phyloP scores from a whole-genome alignment of 2,113 vertebrate species.

The Cranoglanis bouderius region DNA sequence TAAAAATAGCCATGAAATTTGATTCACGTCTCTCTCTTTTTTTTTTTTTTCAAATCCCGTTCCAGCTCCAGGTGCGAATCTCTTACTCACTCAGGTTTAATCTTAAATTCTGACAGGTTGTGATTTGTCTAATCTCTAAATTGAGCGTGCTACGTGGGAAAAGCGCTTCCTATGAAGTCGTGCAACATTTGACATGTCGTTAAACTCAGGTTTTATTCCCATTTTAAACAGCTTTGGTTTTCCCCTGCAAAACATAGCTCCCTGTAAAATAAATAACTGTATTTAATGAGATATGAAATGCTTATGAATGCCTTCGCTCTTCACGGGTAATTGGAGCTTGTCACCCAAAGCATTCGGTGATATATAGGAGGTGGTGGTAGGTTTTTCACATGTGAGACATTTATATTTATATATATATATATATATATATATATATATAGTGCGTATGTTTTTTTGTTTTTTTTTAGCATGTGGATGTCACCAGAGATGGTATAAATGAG shows the following conservation, averaged over 20 bases:
- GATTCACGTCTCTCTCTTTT: not conserved
- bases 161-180: constrained; percentile 46
- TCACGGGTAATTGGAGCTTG: constrained; percentile 72
- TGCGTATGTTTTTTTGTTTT: constrained; percentile 44
- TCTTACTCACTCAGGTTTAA: constrained; percentile 15
- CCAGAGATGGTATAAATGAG: constrained; percentile 6
- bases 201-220: constrained; percentile 52
- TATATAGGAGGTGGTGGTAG: constrained; percentile 60
- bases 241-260: constrained; percentile 50
- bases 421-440: constrained; percentile 44
- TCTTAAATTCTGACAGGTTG: constrained; percentile 24
- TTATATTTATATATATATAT: constrained; percentile 54
- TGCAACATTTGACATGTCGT: constrained; percentile 59
- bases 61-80: not conserved
- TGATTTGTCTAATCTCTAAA: constrained; percentile 66
- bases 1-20: not conserved
- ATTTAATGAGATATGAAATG: constrained; percentile 75
- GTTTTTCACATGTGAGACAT: constrained; percentile 56
- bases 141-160: constrained; percentile 52
- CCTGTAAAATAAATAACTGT: constrained; percentile 69
- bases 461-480: constrained; percentile 48
- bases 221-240: constrained; percentile 51
- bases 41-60: too few relatives aligned
- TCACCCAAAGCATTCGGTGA: constrained; percentile 73
- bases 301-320: constrained; percentile 66